These are phyloP conservation scores for Eutrigla gurnardus DNA, from an alignment of 2,797 vertebrate species.

Conservation along the genomic window DNA sequence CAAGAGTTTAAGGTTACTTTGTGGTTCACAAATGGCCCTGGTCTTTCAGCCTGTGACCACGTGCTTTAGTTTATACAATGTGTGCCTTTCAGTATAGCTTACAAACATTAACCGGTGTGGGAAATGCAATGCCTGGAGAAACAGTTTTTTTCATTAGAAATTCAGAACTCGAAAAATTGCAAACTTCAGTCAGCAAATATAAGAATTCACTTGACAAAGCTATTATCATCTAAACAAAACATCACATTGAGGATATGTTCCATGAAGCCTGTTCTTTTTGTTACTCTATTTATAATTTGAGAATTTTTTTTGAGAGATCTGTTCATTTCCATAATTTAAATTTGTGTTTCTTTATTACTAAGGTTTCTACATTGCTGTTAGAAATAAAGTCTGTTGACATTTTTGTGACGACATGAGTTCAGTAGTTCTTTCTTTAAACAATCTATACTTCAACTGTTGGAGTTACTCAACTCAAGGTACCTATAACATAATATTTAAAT, in stretches of 20 bases:
- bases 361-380: slow-evolving; percentile 58
- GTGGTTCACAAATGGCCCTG: slow-evolving; percentile 23
- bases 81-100: slow-evolving; percentile 50
- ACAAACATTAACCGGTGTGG: slow-evolving; percentile 19
- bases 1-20: slow-evolving; percentile 24
- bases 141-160: slow-evolving; percentile 6
- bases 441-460: not conserved
- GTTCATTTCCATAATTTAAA: slow-evolving; percentile 31
- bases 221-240: not conserved
- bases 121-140: slow-evolving; percentile 6
- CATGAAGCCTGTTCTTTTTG: slow-evolving; percentile 28
- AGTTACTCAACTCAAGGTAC: not conserved
- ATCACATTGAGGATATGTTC: slow-evolving; percentile 23
- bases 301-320: slow-evolving; percentile 34
- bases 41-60: slow-evolving; percentile 26
- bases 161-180: not conserved
- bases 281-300: slow-evolving; percentile 41
- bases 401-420: slow-evolving; percentile 55
- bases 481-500: not conserved
- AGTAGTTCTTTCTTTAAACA: slow-evolving; percentile 4
- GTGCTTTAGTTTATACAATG: slow-evolving; percentile 36
- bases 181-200: slow-evolving; percentile 5
- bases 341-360: slow-evolving; percentile 45
- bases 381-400: slow-evolving; percentile 70
- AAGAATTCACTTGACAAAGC: slow-evolving; percentile 10